Conservation (phyloP, 2,888 invertebrate species). For the Drosophila nr. fundita region DNA sequence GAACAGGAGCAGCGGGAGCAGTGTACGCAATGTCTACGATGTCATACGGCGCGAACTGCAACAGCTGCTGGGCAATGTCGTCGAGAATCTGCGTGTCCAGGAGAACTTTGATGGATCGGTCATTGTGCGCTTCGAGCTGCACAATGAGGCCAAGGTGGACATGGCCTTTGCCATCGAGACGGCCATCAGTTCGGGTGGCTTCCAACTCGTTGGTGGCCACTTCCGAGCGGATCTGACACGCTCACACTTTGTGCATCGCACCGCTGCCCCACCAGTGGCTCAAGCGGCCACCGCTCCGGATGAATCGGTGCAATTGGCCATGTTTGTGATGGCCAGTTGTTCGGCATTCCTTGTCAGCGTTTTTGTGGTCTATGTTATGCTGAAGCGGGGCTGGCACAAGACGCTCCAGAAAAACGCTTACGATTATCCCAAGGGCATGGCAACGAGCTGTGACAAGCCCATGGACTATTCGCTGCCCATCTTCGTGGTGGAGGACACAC, state of each 20-base stretch:
- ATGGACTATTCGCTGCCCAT: conserved; percentile 84
- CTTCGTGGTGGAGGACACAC: conserved; percentile 82
- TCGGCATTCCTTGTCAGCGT: conserved; percentile 93
- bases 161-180: conserved; percentile 92
- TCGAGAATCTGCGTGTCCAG: conserved; percentile 86
- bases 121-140: conserved; percentile 88
- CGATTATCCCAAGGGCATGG: conserved; percentile 46
- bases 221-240: conserved; percentile 88
- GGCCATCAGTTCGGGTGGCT: conserved; percentile 86
- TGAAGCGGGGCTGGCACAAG: conserved; percentile 88
- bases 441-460: conserved; percentile 70
- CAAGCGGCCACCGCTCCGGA: conserved; percentile 84
- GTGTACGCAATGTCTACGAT: conserved; percentile 86
- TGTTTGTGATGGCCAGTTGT: conserved; percentile 91
- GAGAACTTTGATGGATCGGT: conserved; percentile 86
- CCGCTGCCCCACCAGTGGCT: conserved; percentile 67
- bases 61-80: conserved; percentile 85
- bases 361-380: conserved; percentile 90
- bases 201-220: conserved; percentile 79
- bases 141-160: conserved; percentile 91
- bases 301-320: conserved; percentile 89
- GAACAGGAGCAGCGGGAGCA: conserved; percentile 85
- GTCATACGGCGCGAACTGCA: conserved; percentile 84
- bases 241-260: conserved; percentile 87
- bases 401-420: conserved; percentile 58